These are phyloP conservation scores for Lasius fuliginosus DNA, from an alignment of 2,888 invertebrate genomes.

Conservation along the genomic window DNA sequence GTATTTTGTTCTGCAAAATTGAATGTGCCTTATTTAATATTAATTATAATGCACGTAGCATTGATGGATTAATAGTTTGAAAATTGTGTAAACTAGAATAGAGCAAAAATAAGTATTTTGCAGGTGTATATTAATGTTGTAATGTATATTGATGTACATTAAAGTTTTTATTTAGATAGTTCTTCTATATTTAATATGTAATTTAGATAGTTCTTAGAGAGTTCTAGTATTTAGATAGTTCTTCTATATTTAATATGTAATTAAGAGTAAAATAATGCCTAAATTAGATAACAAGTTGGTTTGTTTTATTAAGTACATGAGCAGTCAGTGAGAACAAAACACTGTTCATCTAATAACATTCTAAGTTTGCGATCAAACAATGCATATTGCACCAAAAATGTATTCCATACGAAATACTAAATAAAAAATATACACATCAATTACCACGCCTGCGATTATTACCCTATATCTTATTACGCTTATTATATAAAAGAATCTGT, in stretches of 20 bases:
- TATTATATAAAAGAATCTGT: conserved; percentile 34
- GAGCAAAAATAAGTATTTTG: conserved; percentile 32
- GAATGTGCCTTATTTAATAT: neutral
- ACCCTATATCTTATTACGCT: neutral
- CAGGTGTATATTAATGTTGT: conserved; percentile 10
- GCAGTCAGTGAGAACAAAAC: conserved; percentile 32
- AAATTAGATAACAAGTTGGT: conserved; percentile 16
- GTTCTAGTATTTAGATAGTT: conserved; percentile 1
- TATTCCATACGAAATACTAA: conserved; percentile 6
- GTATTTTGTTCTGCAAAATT: conserved; percentile 30
- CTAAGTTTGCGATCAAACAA: conserved; percentile 1
- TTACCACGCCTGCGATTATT: neutral
- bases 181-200: conserved; percentile 25
- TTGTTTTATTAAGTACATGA: conserved; percentile 11
- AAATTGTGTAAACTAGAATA: conserved; percentile 30
- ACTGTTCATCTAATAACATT: conserved; percentile 23
- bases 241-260: conserved; percentile 26
- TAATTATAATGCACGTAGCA: neutral
- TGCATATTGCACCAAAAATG: conserved; percentile 35
- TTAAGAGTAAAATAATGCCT: conserved; percentile 24
- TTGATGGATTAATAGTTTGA: conserved; percentile 19
- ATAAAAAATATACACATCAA: conserved; percentile 11
- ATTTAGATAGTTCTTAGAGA: too few relatives aligned
- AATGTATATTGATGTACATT: conserved; percentile 22
- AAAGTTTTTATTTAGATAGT: conserved; percentile 3